Base-by-base conservation (phyloP, 1,140 invertebrate species). In the Drosophila mojavensis region DNA sequence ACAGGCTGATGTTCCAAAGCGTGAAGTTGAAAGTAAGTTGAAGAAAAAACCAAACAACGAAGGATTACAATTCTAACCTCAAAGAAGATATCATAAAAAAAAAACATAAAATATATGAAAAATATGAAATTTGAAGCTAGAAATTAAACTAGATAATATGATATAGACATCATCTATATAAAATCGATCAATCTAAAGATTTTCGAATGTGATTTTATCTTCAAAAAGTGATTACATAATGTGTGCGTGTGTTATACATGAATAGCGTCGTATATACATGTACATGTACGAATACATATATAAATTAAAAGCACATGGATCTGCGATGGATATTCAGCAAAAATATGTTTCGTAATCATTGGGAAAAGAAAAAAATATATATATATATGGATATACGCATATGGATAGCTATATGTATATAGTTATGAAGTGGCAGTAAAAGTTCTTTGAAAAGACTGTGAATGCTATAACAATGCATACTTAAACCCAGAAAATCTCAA, bases 21-120 rank as follows among this genome's bases (percentile, higher is more conserved):
- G 91, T 90, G 91, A 92, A 88, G 71, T 92, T 90, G 91, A 92
- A 92, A 92, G 91, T 92, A 92, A 92, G 91, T 92, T 81, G 20
- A 80, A 61, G 24, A 26, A 65, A 47, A 17, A 24, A 45, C 24
- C 55, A 41, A 11, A 43, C 43, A 47, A 41, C 56, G 69, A 81
- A 90, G 84, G 84, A 89, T 89, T 84, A 90, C 84, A 59, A 50
- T 55, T 71, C 61, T 91, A 91, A 91, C 88, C 80, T 91, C 73
- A 86, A 90, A 86, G 28, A 71, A 69, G 47, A 54, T 15, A 20
- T 20, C n/a, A 56, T 45, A 33, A 41, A 63, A 36, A 53, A 33
- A 41, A 63, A 36, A 26, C 10, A 20, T 10, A 11, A 11, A 50
- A 26, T 2, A 26, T 24, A 24, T 39, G 11, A 45, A 41, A 56